Percentiles rank a stretch among this genome's conserved stretches.
These are phyloP conservation scores for Tenodera sinensis DNA, from an alignment of 2,888 invertebrate species.

Conservation along the genomic window DNA sequence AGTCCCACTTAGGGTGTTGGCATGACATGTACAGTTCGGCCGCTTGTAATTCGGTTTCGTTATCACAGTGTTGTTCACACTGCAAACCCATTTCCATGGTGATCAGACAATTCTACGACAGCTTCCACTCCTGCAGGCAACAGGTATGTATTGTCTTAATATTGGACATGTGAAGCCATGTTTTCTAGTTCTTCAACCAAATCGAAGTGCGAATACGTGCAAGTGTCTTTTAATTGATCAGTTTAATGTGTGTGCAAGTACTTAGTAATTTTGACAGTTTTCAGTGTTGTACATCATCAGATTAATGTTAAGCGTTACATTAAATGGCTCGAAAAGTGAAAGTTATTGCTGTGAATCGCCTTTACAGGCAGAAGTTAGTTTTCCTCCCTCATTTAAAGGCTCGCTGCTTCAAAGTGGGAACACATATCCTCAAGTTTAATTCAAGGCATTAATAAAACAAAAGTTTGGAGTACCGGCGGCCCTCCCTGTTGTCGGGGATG, in stretches of 20 bases:
- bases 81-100: neutral
- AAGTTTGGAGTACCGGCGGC: neutral
- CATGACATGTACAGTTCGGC: conserved; percentile 2
- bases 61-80: neutral
- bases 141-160: neutral
- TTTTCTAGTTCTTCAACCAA: neutral
- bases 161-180: neutral
- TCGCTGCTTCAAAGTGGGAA: neutral
- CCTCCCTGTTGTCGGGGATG: neutral
- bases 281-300: neutral
- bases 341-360: neutral
- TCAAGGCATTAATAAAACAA: neutral
- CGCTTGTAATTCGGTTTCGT: neutral
- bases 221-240: neutral
- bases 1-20: neutral
- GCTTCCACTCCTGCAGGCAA: neutral
- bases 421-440: neutral
- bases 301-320: neutral
- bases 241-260: neutral
- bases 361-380: neutral
- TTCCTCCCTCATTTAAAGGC: neutral
- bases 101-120: neutral
- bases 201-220: neutral
- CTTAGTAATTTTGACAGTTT: neutral
- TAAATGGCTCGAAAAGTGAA: neutral